phyloP scores from a whole-genome alignment of 2,113 vertebrate genomes.

The Carassius carassius region DNA sequence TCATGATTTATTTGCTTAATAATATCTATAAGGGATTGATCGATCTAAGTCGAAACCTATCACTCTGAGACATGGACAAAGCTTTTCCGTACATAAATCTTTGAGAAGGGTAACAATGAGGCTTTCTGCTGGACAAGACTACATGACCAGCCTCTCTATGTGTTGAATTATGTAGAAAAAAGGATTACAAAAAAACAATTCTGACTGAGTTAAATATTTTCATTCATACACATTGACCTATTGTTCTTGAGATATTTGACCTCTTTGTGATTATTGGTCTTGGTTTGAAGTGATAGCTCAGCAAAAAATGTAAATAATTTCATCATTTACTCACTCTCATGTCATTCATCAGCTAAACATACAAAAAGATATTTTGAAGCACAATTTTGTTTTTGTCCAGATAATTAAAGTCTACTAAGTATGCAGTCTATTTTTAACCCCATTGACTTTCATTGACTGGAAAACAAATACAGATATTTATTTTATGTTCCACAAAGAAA shows the following conservation, averaged over 20 bases:
- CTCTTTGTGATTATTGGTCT: background rate
- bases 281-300: background rate
- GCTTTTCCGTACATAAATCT: background rate
- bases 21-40: slow-evolving; percentile 29
- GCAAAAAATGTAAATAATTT: background rate
- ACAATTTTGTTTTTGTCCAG: background rate
- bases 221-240: background rate
- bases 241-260: background rate
- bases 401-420: background rate
- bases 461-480: background rate
- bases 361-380: background rate
- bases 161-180: background rate
- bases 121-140: slow-evolving; percentile 18
- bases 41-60: slow-evolving; percentile 19
- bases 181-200: background rate
- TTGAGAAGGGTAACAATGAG: slow-evolving; percentile 24
- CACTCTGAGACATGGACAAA: background rate
- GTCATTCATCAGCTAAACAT: background rate
- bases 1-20: slow-evolving; percentile 26
- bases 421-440: background rate
- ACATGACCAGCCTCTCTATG: background rate
- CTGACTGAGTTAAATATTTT: background rate
- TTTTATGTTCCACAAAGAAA: background rate
- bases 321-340: background rate
- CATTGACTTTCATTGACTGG: background rate